Base-by-base conservation (phyloP, 2,888 invertebrate species). In the Ischnura elegans region DNA sequence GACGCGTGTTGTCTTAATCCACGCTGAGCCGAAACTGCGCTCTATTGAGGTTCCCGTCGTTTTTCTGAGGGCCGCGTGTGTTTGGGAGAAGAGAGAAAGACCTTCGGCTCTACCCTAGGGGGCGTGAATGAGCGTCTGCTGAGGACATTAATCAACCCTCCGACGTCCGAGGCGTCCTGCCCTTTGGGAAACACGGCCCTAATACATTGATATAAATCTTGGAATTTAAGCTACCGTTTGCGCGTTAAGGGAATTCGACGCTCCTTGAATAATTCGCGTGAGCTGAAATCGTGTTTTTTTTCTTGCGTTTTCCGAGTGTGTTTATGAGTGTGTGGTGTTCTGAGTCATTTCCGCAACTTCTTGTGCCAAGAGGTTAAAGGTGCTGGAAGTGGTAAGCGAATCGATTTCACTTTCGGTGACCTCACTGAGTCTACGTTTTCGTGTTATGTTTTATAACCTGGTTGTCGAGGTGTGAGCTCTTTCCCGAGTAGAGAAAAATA, bases 1-100 rank as follows among this genome's bases (percentile, higher is more conserved):
- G 76, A 76, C 1, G 76, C 76, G 76, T 76, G 76, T 76, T 76
- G 76, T 76, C 76, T 76, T 76, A 76, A 76, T 76, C 76, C 76
- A 13, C 16, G 36, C 76, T 13, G 76, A 21, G 76, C 36, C 76
- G 36, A 76, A 76, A 4, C 36, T 10, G 29, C 76, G 76, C 16
- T 13, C 25, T 36, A 76, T 76, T 76, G 76, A 36, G 36, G 29
- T 76, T 76, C 16, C 76, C n/a, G 0, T 76, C 76, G 76, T 76
- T 76, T 76, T 76, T 76, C 76, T 76, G 76, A n/a, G 61, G 25
- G 61, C 5, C 47, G 47, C n/a, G n/a, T n/a, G n/a, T n/a, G n/a
- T n/a, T n/a, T n/a, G 47, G 47, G 47, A 47, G 13, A 47, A 5
- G 55, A 36, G 76, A 8, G 36, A 76, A n/a, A n/a, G n/a, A 76